phyloP scores from a whole-genome alignment of 2,113 vertebrate genomes.

The Dicentrarchus labrax region DNA sequence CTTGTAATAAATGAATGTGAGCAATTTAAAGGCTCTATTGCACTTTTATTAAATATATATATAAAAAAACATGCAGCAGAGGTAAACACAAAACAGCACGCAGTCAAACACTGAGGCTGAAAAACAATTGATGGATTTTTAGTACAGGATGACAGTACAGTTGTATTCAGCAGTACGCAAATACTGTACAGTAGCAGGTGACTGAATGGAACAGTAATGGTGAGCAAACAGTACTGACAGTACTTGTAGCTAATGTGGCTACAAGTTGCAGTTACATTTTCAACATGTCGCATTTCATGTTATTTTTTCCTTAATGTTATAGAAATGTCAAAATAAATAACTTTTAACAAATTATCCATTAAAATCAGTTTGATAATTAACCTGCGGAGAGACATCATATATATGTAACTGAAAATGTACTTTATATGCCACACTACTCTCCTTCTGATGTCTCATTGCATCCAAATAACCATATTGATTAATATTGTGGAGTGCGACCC shows the following conservation, averaged over 20 bases:
- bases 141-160: constrained; percentile 10
- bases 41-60: constrained; percentile 69
- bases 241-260: not conserved
- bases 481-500: not conserved
- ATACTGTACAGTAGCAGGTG: constrained; percentile 15
- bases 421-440: not conserved
- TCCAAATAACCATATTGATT: not conserved
- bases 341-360: not conserved
- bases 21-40: constrained; percentile 42
- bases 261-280: constrained; percentile 6
- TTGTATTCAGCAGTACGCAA: constrained; percentile 21
- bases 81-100: constrained; percentile 25
- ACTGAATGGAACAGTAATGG: not conserved
- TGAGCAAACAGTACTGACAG: not conserved
- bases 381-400: not conserved
- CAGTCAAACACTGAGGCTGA: constrained; percentile 33
- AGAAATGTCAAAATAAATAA: not conserved
- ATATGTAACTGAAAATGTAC: not conserved
- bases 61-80: constrained; percentile 48
- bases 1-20: not conserved
- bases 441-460: not conserved
- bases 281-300: not conserved
- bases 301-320: not conserved
- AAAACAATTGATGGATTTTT: constrained; percentile 15
- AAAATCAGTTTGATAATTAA: not conserved